Conservation (phyloP, 2,888 invertebrate species). For the Orthonychiurus folsomi region DNA sequence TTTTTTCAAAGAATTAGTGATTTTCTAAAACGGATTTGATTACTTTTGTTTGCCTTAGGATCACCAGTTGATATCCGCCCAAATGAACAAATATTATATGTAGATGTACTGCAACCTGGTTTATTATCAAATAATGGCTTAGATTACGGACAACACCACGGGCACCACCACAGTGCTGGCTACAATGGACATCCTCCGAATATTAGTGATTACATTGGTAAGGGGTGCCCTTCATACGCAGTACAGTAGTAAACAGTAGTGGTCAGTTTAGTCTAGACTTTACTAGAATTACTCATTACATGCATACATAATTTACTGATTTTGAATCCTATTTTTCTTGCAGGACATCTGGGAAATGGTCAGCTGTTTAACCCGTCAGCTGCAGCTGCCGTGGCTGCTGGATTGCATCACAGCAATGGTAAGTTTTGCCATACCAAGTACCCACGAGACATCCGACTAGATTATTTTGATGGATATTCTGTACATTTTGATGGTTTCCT, state of each 20-base stretch:
- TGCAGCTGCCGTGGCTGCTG: background rate
- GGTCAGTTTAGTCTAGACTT: too few species aligned
- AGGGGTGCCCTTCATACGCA: too few species aligned
- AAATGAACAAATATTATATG: slow-evolving; percentile 1
- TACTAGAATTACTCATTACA: too few species aligned
- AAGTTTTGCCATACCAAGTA: too few species aligned
- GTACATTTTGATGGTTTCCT: too few species aligned
- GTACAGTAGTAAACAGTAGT: too few species aligned
- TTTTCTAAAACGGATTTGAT: background rate
- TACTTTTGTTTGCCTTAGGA: too few species aligned
- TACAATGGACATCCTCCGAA: background rate
- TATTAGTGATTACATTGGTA: slow-evolving; percentile 1
- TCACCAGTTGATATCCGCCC: slow-evolving; percentile 1
- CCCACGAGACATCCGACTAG: too few species aligned
- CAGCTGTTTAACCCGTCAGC: background rate
- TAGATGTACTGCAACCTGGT: background rate
- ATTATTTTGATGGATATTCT: too few species aligned
- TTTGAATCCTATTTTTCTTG: too few species aligned
- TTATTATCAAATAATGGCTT: background rate
- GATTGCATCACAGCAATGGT: slow-evolving; percentile 1
- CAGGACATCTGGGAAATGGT: background rate
- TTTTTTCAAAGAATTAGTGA: background rate
- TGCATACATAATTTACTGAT: too few species aligned
- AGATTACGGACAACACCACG: background rate
- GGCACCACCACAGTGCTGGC: background rate